These are phyloP conservation scores for Stegostoma tigrinum DNA, from an alignment of 2,113 vertebrate species.

Conservation along the genomic window DNA sequence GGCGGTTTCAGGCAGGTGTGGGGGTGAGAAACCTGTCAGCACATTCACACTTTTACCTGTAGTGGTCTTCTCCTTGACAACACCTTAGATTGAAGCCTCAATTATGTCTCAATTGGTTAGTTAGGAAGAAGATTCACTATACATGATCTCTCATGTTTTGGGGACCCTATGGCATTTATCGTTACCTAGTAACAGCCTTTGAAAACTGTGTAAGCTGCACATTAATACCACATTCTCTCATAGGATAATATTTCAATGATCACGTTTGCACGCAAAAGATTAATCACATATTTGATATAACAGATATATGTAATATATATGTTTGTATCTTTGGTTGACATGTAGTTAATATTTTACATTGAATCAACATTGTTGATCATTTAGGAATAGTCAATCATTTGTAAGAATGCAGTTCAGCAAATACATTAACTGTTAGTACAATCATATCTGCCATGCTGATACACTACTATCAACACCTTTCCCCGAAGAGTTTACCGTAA, in stretches of 20 bases:
- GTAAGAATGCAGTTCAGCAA: neutral
- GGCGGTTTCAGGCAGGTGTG: neutral
- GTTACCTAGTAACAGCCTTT: neutral
- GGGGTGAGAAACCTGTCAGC: neutral
- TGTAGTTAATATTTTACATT: neutral
- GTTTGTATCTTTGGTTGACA: neutral
- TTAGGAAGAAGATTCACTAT: neutral
- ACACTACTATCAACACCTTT: neutral
- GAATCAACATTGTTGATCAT: neutral
- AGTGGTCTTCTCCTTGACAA: slow-evolving; percentile 5
- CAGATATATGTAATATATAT: neutral
- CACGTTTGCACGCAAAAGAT: neutral
- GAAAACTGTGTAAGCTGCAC: neutral
- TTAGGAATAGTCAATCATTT: neutral
- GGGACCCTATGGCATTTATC: neutral
- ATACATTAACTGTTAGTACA: neutral
- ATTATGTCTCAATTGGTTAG: slow-evolving; percentile 8
- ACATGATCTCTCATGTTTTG: neutral
- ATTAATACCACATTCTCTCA: neutral
- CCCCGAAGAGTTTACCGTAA: neutral
- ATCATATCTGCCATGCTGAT: neutral
- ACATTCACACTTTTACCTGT: neutral
- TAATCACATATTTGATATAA: neutral
- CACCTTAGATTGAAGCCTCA: neutral
- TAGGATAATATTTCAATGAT: neutral